Base-by-base conservation (phyloP, 2,113 vertebrate species). In the Butorides virescens region DNA sequence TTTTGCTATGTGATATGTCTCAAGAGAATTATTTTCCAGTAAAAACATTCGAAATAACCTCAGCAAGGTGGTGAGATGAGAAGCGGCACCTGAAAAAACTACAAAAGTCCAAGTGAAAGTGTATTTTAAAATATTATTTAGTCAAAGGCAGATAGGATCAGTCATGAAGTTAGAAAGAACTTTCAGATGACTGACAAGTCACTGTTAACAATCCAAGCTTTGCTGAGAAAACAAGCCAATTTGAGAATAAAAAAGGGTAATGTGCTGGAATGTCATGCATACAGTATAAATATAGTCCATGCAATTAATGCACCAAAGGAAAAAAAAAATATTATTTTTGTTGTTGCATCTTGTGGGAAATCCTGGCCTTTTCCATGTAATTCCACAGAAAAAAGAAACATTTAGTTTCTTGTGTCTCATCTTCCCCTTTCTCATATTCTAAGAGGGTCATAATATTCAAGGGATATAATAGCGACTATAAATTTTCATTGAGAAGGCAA, bases 171-270 rank as follows among this genome's bases (percentile, higher is more conserved):
- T 77, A 50, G 87, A 96, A 95, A 86, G 63, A 34, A 83, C 71
- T 95, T 96, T 76, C 39, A 81, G 62, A 87, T 96, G 79, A 92
- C 91, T 84, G 68, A 87, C 44, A 80, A 61, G 63, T 74, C 92
- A 92, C 83, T 96, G 72, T 92, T 96, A 86, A 39, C 20, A 90
- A 71, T 39, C 42, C 32, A 88, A 68, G 44, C 30, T 75, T 81
- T 93, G 59, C 77, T 88, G 75, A 95, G 77, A 72, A 94, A 97
- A 96, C 53, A 96, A 91, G 88, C 2, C 34, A 71, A 80, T 88
- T 20, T 55, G 50, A 66, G 42, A 70, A 58, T 2, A 79, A 42
- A 86, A 50, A 50, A 76, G n/a, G 79, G 34, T 34, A 83, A 88
- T 46, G 66, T 88, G 61, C 66, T 78, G 59, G 36, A 92, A 71